Evolutionary conservation across 1,140 invertebrate genomes (phyloP), one percentile per base, ranked within the genome.

Genomic region (Nymphalis io): DNA sequence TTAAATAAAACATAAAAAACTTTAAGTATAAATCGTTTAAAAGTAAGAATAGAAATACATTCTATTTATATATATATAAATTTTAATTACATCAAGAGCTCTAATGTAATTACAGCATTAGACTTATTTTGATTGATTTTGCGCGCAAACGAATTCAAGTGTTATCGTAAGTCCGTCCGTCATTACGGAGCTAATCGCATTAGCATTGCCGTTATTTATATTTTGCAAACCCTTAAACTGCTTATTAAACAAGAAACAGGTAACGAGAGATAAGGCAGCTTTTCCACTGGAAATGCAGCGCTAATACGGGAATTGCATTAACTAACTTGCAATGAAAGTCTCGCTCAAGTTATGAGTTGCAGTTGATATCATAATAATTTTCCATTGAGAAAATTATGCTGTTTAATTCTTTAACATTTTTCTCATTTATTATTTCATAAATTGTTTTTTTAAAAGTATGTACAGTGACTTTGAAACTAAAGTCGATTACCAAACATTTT

Each of bases 161-260:
- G 20, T 51, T 68, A 53, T 60, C 58, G 42, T 60, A 60, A 60
- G 44, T 44, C 64, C 58, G 65, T 68, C 65, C 23, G 58, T 68
- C 57, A 68, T 40, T 66, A 15, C 18, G 64, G 40, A 39, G 65
- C 27, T 68, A 68, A 68, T 68, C 65, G 65, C 33, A 60, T 71
- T 51, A 46, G 33, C 33, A 27, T 58, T 48, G 38, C 60, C 60
- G 61, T 62, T 70, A 60, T 48, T 70, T 57, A 63, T 64, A 64
- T 70, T 70, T 70, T 70, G 60, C 68, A 70, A 70, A 51, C 51
- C 68, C 53, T 62, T 70, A 68, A 64, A 64, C 48, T 68, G 60
- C 60, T 55, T 70, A 70, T 70, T 63, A 70, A 70, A 62, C 60
- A 53, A 68, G 67, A 70, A 57, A 70, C 68, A 70, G 55, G 59